A percentile compares a stretch with the other conserved stretches of the same genome.
Conservation (phyloP, 2,888 invertebrate species). For the Drosophila bunnanda region DNA sequence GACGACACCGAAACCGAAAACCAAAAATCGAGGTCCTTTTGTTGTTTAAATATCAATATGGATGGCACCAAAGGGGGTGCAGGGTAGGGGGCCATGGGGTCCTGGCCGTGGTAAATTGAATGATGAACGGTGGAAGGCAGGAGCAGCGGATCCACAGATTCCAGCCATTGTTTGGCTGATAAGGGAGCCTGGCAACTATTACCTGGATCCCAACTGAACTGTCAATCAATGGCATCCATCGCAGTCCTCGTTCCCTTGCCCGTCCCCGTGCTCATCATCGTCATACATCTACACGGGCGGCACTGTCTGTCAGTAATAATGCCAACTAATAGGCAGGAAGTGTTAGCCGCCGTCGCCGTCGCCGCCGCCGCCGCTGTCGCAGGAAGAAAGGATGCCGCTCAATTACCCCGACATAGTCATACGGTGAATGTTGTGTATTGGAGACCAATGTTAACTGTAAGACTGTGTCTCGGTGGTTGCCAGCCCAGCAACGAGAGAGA, state of each 20-base stretch:
- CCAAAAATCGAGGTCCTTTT: constrained; percentile 35
- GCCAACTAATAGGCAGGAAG: constrained; percentile 58
- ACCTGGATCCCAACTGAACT: constrained; percentile 49
- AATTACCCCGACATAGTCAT: constrained; percentile 85
- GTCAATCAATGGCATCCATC: constrained; percentile 44
- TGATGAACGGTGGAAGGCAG: constrained; percentile 35
- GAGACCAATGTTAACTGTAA: constrained; percentile 85
- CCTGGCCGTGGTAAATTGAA: constrained; percentile 47
- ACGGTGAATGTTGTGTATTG: constrained; percentile 85
- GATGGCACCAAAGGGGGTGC: neutral
- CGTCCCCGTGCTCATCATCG: constrained; percentile 8
- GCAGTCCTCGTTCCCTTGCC: neutral
- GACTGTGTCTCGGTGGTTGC: constrained; percentile 85
- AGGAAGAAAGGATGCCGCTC: constrained; percentile 56
- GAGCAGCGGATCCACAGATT: constrained; percentile 9
- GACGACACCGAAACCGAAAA: constrained; percentile 10
- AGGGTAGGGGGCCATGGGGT: neutral
- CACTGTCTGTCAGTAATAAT: constrained; percentile 50
- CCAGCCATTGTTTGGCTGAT: constrained; percentile 66
- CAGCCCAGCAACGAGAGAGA: constrained; percentile 62
- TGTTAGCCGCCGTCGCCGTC: constrained; percentile 44
- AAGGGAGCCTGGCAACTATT: constrained; percentile 62
- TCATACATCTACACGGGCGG: constrained; percentile 28
- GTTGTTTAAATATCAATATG: constrained; percentile 42
- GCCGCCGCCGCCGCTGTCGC: constrained; percentile 10